Evolutionary conservation across 30 jellyfish, hydroid and myxozoan genomes (phyloP).

Genomic region (Chrysaora quinquecirrha): DNA sequence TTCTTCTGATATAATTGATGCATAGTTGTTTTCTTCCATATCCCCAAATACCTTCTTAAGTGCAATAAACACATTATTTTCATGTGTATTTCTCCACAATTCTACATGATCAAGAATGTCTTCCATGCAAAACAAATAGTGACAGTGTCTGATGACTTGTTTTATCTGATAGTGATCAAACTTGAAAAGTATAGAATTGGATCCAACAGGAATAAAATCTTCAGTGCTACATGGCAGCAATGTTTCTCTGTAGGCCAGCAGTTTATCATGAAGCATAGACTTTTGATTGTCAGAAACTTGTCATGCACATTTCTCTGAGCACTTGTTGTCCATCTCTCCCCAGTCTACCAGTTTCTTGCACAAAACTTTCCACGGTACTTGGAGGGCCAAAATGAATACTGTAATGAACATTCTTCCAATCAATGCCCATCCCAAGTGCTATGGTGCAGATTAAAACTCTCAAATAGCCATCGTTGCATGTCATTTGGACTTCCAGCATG

Average conservation of each 20-base stretch:
- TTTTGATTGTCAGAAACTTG: not conserved
- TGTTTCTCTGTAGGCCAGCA: conserved; percentile 1
- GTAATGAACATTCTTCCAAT: not conserved
- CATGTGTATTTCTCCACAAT: conserved; percentile 5
- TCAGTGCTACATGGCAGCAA: conserved; percentile 5
- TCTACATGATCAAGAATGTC: conserved; percentile 4
- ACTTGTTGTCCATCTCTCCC: conserved; percentile 9
- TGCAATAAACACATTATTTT: not conserved
- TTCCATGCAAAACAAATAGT: not conserved
- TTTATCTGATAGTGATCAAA: not conserved
- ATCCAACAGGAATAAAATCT: not conserved
- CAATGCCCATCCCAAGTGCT: conserved; percentile 28
- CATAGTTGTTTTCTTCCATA: not conserved
- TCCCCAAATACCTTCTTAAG: not conserved
- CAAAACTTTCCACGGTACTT: conserved; percentile 12
- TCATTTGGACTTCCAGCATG: conserved; percentile 20
- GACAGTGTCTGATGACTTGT: conserved; percentile 1
- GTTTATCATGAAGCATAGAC: not conserved
- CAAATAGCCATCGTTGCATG: conserved; percentile 4
- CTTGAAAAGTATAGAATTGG: conserved; percentile 4
- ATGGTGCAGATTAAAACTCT: conserved; percentile 5
- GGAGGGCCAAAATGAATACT: conserved; percentile 24
- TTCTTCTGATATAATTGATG: not conserved
- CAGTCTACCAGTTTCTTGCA: conserved; percentile 20
- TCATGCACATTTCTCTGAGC: not conserved